Evolutionary conservation across 2,888 invertebrate genomes (phyloP).

Genomic region (Augiades crinisus): DNA sequence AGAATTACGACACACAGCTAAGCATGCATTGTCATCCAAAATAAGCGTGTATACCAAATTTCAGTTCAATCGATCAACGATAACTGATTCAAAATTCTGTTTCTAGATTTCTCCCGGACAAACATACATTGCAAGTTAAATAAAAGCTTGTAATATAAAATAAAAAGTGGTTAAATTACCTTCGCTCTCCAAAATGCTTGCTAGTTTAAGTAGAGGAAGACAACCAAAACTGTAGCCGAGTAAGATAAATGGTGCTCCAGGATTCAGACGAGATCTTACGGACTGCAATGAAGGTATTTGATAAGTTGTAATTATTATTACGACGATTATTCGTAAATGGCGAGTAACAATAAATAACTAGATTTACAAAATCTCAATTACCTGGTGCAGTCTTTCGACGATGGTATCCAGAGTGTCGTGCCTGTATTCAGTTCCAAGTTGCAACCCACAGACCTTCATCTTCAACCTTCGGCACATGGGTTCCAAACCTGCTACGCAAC

Average conservation of each 20-base stretch:
- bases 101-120: no score
- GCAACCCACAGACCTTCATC: slow-evolving; percentile 76
- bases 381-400: slow-evolving; percentile 76
- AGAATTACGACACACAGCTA: no score
- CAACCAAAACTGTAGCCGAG: slow-evolving; percentile 95
- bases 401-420: slow-evolving; percentile 70
- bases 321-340: neutral
- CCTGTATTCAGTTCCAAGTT: slow-evolving; percentile 67
- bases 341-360: neutral
- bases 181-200: slow-evolving; percentile 84
- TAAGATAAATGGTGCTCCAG: slow-evolving; percentile 85
- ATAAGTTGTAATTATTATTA: neutral
- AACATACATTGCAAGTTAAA: no score
- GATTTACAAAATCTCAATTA: slow-evolving; percentile 39
- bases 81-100: no score
- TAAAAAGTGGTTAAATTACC: slow-evolving; percentile 57
- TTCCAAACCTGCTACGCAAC: slow-evolving; percentile 78
- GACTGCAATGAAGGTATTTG: no score
- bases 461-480: slow-evolving; percentile 74
- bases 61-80: no score
- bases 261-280: slow-evolving; percentile 79
- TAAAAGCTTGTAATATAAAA: neutral
- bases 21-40: no score
- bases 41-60: no score
- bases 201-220: slow-evolving; percentile 88